These are phyloP conservation scores for Istiophorus platypterus DNA, from an alignment of 2,113 vertebrate genomes.

Conservation along the genomic window DNA sequence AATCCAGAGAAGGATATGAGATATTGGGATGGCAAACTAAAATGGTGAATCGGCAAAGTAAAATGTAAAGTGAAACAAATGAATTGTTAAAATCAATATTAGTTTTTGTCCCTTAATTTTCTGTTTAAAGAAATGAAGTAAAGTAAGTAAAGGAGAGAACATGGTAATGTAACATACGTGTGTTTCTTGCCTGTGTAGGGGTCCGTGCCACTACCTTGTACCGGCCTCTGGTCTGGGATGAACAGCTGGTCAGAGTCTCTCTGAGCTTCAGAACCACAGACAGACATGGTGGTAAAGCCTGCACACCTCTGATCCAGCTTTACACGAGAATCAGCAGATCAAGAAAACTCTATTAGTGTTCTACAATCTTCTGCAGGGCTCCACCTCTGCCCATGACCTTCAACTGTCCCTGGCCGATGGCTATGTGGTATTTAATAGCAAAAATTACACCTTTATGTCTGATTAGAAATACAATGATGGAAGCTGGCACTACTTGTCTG, in stretches of 20 bases:
- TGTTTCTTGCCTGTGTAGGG: conserved; percentile 57
- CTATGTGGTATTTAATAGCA: conserved; percentile 76
- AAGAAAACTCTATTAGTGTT: background rate
- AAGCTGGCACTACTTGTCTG: conserved; percentile 86
- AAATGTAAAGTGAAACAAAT: too few species aligned
- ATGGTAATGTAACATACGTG: background rate
- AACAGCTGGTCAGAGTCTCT: conserved; percentile 49
- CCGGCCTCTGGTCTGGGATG: conserved; percentile 32
- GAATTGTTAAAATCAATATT: too few species aligned
- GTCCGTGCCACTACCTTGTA: conserved; percentile 57
- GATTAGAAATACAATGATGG: conserved; percentile 85
- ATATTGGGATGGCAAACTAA: too few species aligned
- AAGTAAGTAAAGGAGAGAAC: background rate
- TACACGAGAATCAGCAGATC: conserved; percentile 1
- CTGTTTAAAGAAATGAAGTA: background rate
- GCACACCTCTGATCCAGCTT: background rate
- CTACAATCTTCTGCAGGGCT: conserved; percentile 27
- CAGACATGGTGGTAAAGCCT: conserved; percentile 55
- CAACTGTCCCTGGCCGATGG: conserved; percentile 86
- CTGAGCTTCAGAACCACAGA: conserved; percentile 71
- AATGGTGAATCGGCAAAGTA: too few species aligned
- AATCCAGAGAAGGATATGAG: too few species aligned
- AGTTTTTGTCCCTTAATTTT: too few species aligned
- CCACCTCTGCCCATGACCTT: conserved; percentile 58
- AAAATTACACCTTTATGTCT: conserved; percentile 76